Conservation (phyloP, 2,888 invertebrate species). For the Crossocerus cetratus region DNA sequence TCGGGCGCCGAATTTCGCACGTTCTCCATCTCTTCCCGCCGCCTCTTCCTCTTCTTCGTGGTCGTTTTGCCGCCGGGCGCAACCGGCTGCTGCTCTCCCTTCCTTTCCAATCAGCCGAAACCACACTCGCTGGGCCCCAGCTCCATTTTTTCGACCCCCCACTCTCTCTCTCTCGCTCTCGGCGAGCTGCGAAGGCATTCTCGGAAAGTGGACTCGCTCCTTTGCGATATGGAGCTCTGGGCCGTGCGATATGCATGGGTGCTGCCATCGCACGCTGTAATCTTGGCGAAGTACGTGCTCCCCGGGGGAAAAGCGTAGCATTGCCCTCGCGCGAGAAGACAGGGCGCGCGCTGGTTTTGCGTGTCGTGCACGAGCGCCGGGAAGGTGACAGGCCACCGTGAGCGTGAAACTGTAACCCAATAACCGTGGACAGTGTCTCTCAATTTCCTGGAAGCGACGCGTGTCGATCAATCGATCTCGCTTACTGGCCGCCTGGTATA, state of each 20-base stretch:
- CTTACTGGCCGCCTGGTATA: not conserved
- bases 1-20: slow-evolving; percentile 54
- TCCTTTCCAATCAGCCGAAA: not conserved
- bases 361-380: not conserved
- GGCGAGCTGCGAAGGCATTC: too few species aligned
- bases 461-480: not conserved
- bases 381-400: slow-evolving; percentile 61
- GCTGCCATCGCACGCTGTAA: too few species aligned
- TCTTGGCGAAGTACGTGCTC: too few species aligned
- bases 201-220: too few species aligned
- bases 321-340: not conserved
- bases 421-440: slow-evolving; percentile 57
- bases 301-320: too few species aligned
- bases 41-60: slow-evolving; percentile 21
- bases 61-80: not conserved
- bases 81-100: not conserved
- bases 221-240: not conserved
- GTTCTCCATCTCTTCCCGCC: slow-evolving; percentile 21
- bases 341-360: not conserved
- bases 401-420: slow-evolving; percentile 62
- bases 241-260: not conserved
- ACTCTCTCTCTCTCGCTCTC: not conserved
- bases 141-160: not conserved
- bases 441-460: slow-evolving; percentile 41
- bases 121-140: not conserved